These are phyloP conservation scores for Phylloscopus whistleri DNA, from an alignment of 2,113 vertebrate species.

Conservation along the genomic window DNA sequence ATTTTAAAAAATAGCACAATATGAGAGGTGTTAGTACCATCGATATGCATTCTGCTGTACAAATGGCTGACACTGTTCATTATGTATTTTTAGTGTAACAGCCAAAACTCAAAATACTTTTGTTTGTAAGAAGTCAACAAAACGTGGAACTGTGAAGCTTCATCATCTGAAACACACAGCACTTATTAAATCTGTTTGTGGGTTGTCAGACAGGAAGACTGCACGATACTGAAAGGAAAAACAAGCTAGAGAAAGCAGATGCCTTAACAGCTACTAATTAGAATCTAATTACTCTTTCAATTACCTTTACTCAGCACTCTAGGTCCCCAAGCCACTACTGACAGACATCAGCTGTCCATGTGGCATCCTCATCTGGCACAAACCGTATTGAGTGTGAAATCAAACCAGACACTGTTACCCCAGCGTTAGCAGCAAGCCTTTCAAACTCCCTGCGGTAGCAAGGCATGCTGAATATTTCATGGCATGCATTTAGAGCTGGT, in stretches of 20 bases:
- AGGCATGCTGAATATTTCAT: not conserved
- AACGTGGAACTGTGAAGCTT: not conserved
- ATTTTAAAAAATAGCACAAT: not conserved
- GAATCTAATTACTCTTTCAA: conserved; percentile 40
- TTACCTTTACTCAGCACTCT: conserved; percentile 1
- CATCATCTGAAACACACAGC: not conserved
- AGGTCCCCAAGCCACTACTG: not conserved
- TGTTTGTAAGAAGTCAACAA: not conserved
- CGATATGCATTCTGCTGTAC: not conserved
- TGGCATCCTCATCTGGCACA: not conserved
- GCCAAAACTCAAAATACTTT: not conserved
- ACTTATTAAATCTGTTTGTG: not conserved
- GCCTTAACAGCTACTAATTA: conserved; percentile 26
- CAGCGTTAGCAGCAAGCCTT: not conserved
- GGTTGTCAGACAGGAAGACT: not conserved
- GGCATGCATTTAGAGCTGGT: not conserved
- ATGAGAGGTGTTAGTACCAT: not conserved
- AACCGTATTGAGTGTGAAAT: not conserved
- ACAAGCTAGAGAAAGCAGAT: conserved; percentile 4
- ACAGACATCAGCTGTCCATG: conserved; percentile 9
- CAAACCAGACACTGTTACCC: not conserved
- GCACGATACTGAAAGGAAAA: not conserved
- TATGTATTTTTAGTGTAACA: not conserved
- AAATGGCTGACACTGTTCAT: not conserved
- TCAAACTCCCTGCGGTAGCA: not conserved